Evolutionary conservation across 2,888 invertebrate species (phyloP).

Genomic region (Digitonthophagus gazella): DNA sequence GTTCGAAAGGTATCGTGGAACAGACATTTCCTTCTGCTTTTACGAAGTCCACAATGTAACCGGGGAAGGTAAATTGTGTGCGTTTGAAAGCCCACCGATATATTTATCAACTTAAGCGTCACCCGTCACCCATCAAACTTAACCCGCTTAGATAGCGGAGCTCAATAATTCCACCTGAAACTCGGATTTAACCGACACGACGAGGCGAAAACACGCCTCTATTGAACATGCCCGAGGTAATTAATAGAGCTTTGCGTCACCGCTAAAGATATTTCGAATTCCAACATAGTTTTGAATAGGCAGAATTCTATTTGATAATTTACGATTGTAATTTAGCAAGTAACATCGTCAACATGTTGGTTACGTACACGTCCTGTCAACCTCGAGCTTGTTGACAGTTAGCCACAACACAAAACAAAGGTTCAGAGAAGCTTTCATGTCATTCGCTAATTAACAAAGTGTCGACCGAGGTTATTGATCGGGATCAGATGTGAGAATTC

Average conservation of each 20-base stretch:
- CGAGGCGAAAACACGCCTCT: background rate
- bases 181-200: background rate
- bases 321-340: too few species aligned
- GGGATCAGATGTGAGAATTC: background rate
- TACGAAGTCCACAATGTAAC: background rate
- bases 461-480: background rate
- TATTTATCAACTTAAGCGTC: background rate
- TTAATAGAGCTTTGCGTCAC: background rate
- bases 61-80: background rate
- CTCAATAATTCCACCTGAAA: background rate
- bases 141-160: background rate
- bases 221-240: background rate
- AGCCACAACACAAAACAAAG: background rate
- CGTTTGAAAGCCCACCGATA: background rate
- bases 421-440: background rate
- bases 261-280: background rate
- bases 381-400: background rate
- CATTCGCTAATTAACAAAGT: background rate
- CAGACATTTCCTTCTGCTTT: background rate
- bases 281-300: too few species aligned
- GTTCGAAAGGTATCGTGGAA: background rate
- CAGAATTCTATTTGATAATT: too few species aligned
- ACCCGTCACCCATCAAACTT: background rate
- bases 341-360: too few species aligned
- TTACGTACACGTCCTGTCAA: background rate